phyloP scores from a whole-genome alignment of 2,888 invertebrate genomes.

The Biston betularia region DNA sequence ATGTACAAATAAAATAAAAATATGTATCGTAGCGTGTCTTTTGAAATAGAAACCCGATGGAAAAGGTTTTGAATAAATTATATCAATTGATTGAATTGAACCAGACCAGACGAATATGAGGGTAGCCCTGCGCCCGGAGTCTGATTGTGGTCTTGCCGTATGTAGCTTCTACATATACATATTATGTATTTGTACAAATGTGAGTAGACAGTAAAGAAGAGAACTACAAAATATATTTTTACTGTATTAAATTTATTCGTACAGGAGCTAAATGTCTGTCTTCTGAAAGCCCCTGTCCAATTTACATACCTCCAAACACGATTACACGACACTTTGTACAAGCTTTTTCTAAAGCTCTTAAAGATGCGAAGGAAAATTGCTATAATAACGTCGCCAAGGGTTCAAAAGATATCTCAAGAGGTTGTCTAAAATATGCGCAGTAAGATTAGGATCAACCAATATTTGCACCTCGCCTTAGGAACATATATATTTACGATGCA shows the following conservation, averaged over 20 bases:
- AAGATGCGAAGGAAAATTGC: slow-evolving; percentile 9
- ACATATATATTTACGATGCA: slow-evolving; percentile 56
- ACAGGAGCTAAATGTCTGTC: neutral
- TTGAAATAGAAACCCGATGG: slow-evolving; percentile 30
- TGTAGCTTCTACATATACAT: neutral
- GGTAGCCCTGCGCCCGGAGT: slow-evolving; percentile 7
- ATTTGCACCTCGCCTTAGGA: slow-evolving; percentile 47
- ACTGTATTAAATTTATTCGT: neutral
- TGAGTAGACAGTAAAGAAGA: neutral
- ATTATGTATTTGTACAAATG: neutral
- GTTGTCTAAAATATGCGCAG: slow-evolving; percentile 19
- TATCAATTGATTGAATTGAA: slow-evolving; percentile 36
- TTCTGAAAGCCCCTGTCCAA: neutral
- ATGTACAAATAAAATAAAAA: too few species aligned
- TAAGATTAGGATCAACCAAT: slow-evolving; percentile 39
- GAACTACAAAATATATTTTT: too few species aligned
- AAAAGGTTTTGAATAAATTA: slow-evolving; percentile 37
- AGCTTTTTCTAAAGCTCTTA: slow-evolving; percentile 2
- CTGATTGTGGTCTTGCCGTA: neutral
- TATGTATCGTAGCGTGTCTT: slow-evolving; percentile 22
- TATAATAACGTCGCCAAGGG: slow-evolving; percentile 13
- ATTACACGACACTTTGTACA: slow-evolving; percentile 9
- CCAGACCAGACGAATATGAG: slow-evolving; percentile 28
- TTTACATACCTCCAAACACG: slow-evolving; percentile 7
- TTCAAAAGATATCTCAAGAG: slow-evolving; percentile 18